Evolutionary conservation across 1,140 invertebrate genomes (phyloP), one percentile per base, ranked within the genome.

Genomic region (Drosophila prosaltans): DNA sequence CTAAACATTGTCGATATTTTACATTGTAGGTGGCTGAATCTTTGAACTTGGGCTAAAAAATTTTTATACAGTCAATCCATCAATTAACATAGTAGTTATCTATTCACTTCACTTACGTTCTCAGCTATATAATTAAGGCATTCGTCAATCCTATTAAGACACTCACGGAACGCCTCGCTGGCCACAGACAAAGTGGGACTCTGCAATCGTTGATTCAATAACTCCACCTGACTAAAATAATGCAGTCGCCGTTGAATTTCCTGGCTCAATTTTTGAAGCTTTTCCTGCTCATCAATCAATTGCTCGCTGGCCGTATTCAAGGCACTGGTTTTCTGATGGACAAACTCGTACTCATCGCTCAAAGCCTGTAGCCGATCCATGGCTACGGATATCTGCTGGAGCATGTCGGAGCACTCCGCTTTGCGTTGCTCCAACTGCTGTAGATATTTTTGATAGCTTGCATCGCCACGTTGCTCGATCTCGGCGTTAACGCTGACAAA

Each of bases 241-340:
- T 96, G 95, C 2, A 98, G 92, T 62, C 96, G 95, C 32, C 95
- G 94, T 54, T 96, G 95, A 28, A 99, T 96, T 63, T 95, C 95
- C 65, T 96, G 95, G 80, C 96, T 96, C 57, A 96, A 95, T 63
- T 94, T 94, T 80, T 96, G 96, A 2, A 99, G 93, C 75, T 96
- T 95, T 60, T 95, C 95, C 94, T 99, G 97, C 92, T 98, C 97
- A 3, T 95, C 95, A 43, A 98, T 94, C 8, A 98, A 92, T 89
- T 98, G 96, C 89, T 98, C 97, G 92, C 97, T 98, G 51, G 97
- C 96, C 71, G 95, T 95, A 91, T 98, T 97, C 2, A 99, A 92
- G 3, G 97, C 96, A 91, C 96, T 97, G 2, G 97, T 98, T 93
- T 98, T 98, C 65, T 96, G 95, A 1, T 97, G 97, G 1, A 98